These are phyloP conservation scores for Criorhina ranunculi DNA, from an alignment of 2,888 invertebrate species.

Conservation along the genomic window DNA sequence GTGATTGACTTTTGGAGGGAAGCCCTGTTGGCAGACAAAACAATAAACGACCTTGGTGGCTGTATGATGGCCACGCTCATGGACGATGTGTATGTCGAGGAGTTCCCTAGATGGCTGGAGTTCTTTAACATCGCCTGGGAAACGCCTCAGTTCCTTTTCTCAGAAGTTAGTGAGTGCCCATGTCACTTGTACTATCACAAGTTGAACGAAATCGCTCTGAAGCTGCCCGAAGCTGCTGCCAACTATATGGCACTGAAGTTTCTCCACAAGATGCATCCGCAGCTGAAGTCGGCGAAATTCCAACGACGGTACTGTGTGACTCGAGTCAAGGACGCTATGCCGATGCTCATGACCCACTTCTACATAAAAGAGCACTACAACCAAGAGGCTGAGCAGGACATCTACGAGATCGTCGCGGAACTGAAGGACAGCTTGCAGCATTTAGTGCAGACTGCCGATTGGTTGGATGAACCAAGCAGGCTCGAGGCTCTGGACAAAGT, in stretches of 20 bases:
- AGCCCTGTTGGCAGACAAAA: slow-evolving; percentile 75
- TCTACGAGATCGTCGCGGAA: slow-evolving; percentile 79
- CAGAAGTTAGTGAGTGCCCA: slow-evolving; percentile 57
- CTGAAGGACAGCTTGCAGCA: slow-evolving; percentile 79
- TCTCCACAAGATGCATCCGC: slow-evolving; percentile 80
- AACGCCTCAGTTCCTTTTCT: slow-evolving; percentile 55
- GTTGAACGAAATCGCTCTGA: slow-evolving; percentile 78
- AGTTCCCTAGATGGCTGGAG: slow-evolving; percentile 78
- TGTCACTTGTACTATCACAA: slow-evolving; percentile 80
- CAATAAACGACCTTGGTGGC: slow-evolving; percentile 77
- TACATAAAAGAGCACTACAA: slow-evolving; percentile 79
- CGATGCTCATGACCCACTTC: slow-evolving; percentile 45
- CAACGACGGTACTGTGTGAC: slow-evolving; percentile 73
- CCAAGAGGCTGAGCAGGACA: slow-evolving; percentile 78
- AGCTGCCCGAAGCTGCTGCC: slow-evolving; percentile 80
- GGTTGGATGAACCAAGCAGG: slow-evolving; percentile 81
- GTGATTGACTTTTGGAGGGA: slow-evolving; percentile 80
- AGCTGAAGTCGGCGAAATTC: slow-evolving; percentile 77
- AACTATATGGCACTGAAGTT: slow-evolving; percentile 82
- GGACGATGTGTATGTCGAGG: background rate
- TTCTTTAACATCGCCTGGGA: slow-evolving; percentile 81
- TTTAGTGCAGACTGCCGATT: slow-evolving; percentile 79
- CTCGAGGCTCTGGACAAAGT: slow-evolving; percentile 80
- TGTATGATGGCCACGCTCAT: background rate
- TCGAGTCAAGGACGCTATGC: slow-evolving; percentile 28